Evolutionary conservation across 2,888 invertebrate genomes (phyloP).

Genomic region (Harmothoe impar): DNA sequence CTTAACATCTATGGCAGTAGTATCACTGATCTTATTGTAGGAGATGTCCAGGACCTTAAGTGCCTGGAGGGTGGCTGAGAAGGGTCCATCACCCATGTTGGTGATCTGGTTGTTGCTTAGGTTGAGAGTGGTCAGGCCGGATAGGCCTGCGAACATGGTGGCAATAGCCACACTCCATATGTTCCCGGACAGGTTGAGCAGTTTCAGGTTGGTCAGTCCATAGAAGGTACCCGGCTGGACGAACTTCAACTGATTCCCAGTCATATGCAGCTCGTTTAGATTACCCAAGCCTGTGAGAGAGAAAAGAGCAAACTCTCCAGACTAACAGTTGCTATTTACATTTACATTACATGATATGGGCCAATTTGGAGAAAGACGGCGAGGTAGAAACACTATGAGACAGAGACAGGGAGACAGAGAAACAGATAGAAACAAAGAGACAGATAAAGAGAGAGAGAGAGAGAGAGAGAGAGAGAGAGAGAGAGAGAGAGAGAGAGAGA

Average conservation of each 20-base stretch:
- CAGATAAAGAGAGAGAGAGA: too few relatives aligned
- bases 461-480: too few relatives aligned
- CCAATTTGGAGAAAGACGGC: too few relatives aligned
- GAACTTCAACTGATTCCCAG: not conserved
- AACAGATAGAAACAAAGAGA: too few relatives aligned
- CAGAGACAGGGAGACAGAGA: too few relatives aligned
- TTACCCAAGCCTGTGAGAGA: not conserved
- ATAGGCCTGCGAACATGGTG: not conserved
- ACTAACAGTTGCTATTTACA: too few relatives aligned
- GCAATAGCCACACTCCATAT: not conserved
- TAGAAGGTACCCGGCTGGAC: not conserved
- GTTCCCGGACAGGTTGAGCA: not conserved
- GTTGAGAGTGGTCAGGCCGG: not conserved
- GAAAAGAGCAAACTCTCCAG: too few relatives aligned
- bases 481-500: too few relatives aligned
- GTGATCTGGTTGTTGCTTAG: constrained; percentile 30
- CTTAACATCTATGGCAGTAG: not conserved
- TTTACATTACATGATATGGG: too few relatives aligned
- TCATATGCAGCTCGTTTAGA: not conserved
- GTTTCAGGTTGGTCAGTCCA: not conserved
- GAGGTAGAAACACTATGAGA: too few relatives aligned
- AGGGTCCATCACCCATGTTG: not conserved
- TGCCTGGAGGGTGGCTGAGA: not conserved
- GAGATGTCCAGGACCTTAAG: not conserved
- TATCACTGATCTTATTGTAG: constrained; percentile 3